A percentile compares a stretch with the other conserved stretches of the same genome.
These are phyloP conservation scores for Chauna torquata DNA, from an alignment of 2,113 vertebrate species.

Conservation along the genomic window DNA sequence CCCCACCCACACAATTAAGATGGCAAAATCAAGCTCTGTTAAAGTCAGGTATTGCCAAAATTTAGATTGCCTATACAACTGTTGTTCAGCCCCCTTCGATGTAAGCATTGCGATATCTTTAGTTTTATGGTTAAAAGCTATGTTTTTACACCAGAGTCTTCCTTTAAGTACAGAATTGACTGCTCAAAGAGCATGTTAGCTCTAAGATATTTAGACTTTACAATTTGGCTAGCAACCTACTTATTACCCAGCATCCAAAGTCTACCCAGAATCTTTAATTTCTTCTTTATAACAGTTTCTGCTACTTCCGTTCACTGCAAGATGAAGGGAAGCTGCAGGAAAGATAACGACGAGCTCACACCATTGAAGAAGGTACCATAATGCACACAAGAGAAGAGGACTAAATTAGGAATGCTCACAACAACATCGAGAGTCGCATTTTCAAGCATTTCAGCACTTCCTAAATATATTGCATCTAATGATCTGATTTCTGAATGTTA, in stretches of 20 bases:
- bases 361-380: neutral
- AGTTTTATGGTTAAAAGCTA: neutral
- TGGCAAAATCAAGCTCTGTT: neutral
- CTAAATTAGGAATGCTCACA: neutral
- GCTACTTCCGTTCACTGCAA: neutral
- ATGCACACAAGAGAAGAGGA: neutral
- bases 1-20: neutral
- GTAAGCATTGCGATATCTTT: neutral
- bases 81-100: neutral
- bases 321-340: neutral
- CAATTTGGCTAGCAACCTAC: neutral
- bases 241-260: neutral
- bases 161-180: neutral
- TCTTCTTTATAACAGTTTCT: neutral
- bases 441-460: neutral
- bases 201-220: neutral
- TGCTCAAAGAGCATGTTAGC: neutral
- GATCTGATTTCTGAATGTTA: neutral
- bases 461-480: neutral
- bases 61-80: neutral
- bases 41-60: neutral
- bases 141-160: rapidly evolving
- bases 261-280: neutral
- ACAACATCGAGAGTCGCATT: neutral
- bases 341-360: neutral